Conservation (phyloP, 2,113 vertebrate genomes). For the Nerophis lumbriciformis region DNA sequence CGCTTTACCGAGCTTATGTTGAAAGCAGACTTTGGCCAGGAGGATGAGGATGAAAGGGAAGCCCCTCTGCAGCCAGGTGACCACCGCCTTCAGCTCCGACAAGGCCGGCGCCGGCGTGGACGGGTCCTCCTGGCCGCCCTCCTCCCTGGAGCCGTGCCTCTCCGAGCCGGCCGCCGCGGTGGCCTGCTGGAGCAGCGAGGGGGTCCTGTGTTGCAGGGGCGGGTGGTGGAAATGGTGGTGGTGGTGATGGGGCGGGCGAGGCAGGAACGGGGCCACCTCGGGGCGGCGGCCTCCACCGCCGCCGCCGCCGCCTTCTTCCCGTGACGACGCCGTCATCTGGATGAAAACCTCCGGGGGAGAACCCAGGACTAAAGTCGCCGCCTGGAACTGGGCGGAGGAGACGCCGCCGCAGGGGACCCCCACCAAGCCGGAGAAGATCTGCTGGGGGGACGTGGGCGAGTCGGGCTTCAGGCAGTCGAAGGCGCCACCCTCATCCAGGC, state of each 20-base stretch:
- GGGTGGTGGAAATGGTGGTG: conserved; percentile 83
- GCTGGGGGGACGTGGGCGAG: conserved; percentile 75
- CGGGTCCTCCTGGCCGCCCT: conserved; percentile 68
- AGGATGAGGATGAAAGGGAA: conserved; percentile 96
- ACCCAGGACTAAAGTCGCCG: conserved; percentile 85
- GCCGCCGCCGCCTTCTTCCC: conserved; percentile 77
- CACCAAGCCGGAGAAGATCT: conserved; percentile 85
- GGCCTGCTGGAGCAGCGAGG: conserved; percentile 84
- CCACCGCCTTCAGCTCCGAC: conserved; percentile 85
- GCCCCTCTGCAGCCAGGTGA: conserved; percentile 93
- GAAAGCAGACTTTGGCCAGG: conserved; percentile 93
- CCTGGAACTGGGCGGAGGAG: conserved; percentile 79
- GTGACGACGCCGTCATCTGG: conserved; percentile 82
- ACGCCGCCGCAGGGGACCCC: conserved; percentile 78
- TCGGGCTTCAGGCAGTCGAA: conserved; percentile 93
- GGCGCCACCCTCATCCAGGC: conserved; percentile 85
- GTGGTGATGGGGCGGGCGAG: conserved; percentile 78
- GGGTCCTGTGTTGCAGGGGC: conserved; percentile 76
- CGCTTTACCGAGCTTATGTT: conserved; percentile 87
- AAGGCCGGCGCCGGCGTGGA: conserved; percentile 88
- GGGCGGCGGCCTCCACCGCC: conserved; percentile 59
- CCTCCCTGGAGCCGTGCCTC: conserved; percentile 79
- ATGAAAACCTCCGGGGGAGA: conserved; percentile 88
- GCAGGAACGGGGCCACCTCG: conserved; percentile 75
- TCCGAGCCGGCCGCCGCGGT: conserved; percentile 65